A percentile compares a stretch with the other conserved stretches of the same genome.
Evolutionary conservation across 2,797 vertebrate species (phyloP).

Genomic region (Cetoscarus ocellatus): DNA sequence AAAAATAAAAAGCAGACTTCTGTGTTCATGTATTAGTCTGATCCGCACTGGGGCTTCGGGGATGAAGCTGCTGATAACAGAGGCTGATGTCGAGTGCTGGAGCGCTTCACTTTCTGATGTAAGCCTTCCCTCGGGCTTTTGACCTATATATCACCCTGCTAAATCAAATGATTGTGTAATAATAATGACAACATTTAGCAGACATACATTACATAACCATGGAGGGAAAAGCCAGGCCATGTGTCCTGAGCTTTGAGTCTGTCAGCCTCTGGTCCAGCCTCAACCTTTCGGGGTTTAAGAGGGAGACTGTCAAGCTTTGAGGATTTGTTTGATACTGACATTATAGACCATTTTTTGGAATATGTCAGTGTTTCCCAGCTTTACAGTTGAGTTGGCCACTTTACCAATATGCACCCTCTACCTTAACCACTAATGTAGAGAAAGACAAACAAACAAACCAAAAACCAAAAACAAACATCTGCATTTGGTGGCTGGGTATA

Average conservation of each 20-base stretch:
- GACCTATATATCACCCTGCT: slow-evolving; percentile 58
- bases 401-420: too few relatives aligned
- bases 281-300: neutral
- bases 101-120: slow-evolving; percentile 39
- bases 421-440: too few relatives aligned
- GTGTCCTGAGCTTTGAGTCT: slow-evolving; percentile 21
- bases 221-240: slow-evolving; percentile 18
- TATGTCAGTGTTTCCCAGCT: too few relatives aligned
- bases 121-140: slow-evolving; percentile 45
- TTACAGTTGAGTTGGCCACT: too few relatives aligned
- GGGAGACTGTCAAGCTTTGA: neutral
- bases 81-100: slow-evolving; percentile 22
- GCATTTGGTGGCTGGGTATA: too few relatives aligned
- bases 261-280: slow-evolving; percentile 21
- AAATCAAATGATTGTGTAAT: slow-evolving; percentile 69
- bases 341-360: too few relatives aligned
- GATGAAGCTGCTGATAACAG: slow-evolving; percentile 38
- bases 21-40: slow-evolving; percentile 32
- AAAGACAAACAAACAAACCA: too few relatives aligned
- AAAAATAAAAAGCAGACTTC: slow-evolving; percentile 15
- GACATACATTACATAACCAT: slow-evolving; percentile 60
- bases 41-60: neutral
- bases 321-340: neutral
- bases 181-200: slow-evolving; percentile 67
- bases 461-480: too few relatives aligned